Percentiles rank a stretch among this genome's conserved stretches.
phyloP scores from a whole-genome alignment of 2,113 vertebrate genomes.

The Kryptolebias marmoratus region DNA sequence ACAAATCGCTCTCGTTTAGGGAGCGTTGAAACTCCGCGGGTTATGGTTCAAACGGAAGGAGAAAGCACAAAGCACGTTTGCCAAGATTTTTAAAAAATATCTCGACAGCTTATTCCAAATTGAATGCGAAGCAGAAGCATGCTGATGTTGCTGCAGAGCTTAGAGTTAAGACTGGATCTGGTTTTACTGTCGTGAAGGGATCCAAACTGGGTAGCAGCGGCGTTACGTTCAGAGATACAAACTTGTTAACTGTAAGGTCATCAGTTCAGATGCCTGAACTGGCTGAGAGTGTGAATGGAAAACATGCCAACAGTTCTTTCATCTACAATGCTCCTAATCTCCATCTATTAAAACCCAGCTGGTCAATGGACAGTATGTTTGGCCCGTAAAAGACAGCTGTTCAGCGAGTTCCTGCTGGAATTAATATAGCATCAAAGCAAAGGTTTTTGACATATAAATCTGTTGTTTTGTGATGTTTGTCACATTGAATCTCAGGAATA shows the following conservation, averaged over 20 bases:
- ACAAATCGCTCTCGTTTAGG: too few relatives aligned
- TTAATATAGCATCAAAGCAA: background rate
- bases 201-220: background rate
- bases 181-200: background rate
- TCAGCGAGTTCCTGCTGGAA: constrained; percentile 9
- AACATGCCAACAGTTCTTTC: constrained; percentile 22
- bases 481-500: background rate
- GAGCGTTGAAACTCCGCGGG: background rate
- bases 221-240: constrained; percentile 22
- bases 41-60: constrained; percentile 17
- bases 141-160: constrained; percentile 4
- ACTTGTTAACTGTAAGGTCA: constrained; percentile 29
- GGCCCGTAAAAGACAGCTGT: background rate
- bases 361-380: constrained; percentile 18
- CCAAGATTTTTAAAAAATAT: constrained; percentile 23
- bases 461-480: background rate
- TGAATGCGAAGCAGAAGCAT: constrained; percentile 5
- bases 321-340: constrained; percentile 19
- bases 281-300: constrained; percentile 23
- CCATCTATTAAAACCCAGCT: constrained; percentile 28
- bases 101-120: constrained; percentile 1
- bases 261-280: constrained; percentile 25
- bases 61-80: constrained; percentile 4
- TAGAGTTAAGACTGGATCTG: constrained; percentile 5
- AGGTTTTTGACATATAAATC: background rate